Base-by-base conservation (phyloP, 2,888 invertebrate species). In the Ptilodon capucinus region DNA sequence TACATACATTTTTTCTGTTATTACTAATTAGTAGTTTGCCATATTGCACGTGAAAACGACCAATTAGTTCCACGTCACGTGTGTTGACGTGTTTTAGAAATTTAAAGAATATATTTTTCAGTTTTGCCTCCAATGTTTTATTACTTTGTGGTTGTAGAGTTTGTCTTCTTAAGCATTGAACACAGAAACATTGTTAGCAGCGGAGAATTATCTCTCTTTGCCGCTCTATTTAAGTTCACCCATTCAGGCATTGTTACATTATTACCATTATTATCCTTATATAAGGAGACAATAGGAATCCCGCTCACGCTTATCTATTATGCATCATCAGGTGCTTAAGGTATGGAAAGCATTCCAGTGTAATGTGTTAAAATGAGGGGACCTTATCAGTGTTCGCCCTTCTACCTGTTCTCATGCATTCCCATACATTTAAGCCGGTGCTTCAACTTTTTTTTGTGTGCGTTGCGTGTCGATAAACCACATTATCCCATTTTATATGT, bases 341-440 rank as follows among this genome's bases (percentile, higher is more conserved):
- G 71, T 69, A 54, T 68, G 45, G 46, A 54, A 55, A 51, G 64
- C 71, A 68, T 68, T 69, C 68, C 64, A 71, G 75, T 73, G 64
- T 58, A 62, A 61, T 65, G 59, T 56, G 63, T 60, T 62, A 64
- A 61, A 68, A 62, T 56, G 48, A 60, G 71, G 73, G 64, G 55
- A 52, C 57, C 36, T 46, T 70, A 63, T 64, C 63, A 59, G 9
- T 76, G 69, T 76, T 71, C 68, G 64, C 66, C 57, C 44, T 48
- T 41, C 68, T 79, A 79, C 77, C 79, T 79, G 79, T 66, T n/a
- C 42, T 48, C 11, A 28, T 52, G 59, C 40, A 44, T 49, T 46
- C 49, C 49, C 53, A 47, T 40, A 39, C 35, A 35, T 47, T 35
- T 30, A 25, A 47, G 40, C 16, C 14, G 28, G n/a, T n/a, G 11